Evolutionary conservation across 2,113 vertebrate genomes (phyloP).

Genomic region (Anseranas semipalmata): DNA sequence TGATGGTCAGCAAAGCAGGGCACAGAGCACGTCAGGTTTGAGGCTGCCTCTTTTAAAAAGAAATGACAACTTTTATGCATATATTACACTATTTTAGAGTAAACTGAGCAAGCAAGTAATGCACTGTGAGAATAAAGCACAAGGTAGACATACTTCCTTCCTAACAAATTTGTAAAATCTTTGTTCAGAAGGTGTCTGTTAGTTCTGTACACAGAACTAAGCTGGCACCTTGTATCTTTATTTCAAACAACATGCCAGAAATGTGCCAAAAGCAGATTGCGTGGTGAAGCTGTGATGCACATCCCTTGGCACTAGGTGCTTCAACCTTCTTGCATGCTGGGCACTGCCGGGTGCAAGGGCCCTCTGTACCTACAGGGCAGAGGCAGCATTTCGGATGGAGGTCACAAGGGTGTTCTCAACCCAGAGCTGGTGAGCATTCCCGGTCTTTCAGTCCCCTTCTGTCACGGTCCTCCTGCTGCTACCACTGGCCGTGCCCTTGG

Average conservation of each 20-base stretch:
- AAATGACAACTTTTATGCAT: neutral
- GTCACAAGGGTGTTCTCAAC: neutral
- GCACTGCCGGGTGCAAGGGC: neutral
- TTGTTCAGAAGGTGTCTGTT: neutral
- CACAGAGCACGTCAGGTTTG: neutral
- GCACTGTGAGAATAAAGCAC: neutral
- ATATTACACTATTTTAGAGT: neutral
- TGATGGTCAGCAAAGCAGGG: neutral
- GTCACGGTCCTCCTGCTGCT: fast-evolving
- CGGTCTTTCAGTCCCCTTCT: neutral
- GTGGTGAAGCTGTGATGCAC: fast-evolving
- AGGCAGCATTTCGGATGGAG: neutral
- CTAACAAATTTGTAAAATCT: neutral
- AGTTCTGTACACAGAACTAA: neutral
- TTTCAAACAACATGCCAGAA: neutral
- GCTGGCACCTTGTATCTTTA: neutral
- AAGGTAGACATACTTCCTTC: neutral
- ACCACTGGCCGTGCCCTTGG: fast-evolving
- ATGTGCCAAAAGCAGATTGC: neutral
- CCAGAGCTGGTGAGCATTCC: neutral
- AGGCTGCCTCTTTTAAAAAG: neutral
- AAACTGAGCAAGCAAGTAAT: neutral
- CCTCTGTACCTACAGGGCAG: fast-evolving
- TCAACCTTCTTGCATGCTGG: neutral
- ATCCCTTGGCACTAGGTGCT: neutral